These are phyloP conservation scores for Lissocephala sabroskyi DNA, from an alignment of 2,888 invertebrate species.

Conservation along the genomic window DNA sequence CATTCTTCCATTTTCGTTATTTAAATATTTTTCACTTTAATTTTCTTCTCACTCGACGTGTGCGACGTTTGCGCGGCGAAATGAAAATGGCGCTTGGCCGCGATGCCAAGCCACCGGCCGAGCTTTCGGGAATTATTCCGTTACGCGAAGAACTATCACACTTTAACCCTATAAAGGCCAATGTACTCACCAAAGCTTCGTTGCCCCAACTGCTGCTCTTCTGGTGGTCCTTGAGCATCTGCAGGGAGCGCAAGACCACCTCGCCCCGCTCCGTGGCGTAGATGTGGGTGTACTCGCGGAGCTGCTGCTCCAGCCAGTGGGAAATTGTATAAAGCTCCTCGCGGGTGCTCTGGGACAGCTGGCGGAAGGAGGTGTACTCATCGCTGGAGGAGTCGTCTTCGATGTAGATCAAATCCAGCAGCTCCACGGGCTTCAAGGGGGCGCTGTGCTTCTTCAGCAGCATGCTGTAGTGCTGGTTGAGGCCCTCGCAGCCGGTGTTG, in stretches of 20 bases:
- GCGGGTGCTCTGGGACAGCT: constrained; percentile 80
- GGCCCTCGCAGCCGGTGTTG: constrained; percentile 86
- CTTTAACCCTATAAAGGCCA: constrained; percentile 22
- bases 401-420: constrained; percentile 88
- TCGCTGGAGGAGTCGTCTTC: constrained; percentile 83
- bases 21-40: not conserved
- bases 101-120: not conserved
- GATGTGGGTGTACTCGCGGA: constrained; percentile 82
- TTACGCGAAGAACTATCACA: constrained; percentile 13
- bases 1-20: constrained; percentile 38
- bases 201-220: constrained; percentile 84
- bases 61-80: not conserved
- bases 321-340: constrained; percentile 85
- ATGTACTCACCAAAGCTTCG: constrained; percentile 78
- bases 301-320: constrained; percentile 87
- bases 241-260: constrained; percentile 82
- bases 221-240: constrained; percentile 85
- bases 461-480: constrained; percentile 91
- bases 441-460: constrained; percentile 88
- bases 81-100: constrained; percentile 24
- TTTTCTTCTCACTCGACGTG: not conserved
- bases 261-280: constrained; percentile 84
- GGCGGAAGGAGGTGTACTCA: constrained; percentile 78
- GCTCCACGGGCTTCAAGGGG: constrained; percentile 84
- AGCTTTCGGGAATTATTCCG: constrained; percentile 26